Evolutionary conservation across 2,888 invertebrate species (phyloP).

Genomic region (Agrochola circellaris): DNA sequence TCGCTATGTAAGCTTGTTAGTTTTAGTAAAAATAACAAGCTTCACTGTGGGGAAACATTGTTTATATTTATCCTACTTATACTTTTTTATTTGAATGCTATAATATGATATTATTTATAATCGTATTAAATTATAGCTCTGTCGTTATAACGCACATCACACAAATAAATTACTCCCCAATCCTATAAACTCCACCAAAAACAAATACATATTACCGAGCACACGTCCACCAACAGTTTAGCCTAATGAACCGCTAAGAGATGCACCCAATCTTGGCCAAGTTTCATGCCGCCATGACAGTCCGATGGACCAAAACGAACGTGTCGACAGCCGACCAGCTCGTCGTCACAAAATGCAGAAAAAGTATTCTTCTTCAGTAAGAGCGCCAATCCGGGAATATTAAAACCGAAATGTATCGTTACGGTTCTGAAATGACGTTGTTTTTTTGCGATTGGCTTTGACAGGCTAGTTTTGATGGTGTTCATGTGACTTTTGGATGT

Average conservation of each 20-base stretch:
- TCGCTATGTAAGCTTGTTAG: too few species aligned
- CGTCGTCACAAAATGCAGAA: slow-evolving; percentile 60
- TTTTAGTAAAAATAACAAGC: too few species aligned
- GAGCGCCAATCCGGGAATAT: slow-evolving; percentile 50
- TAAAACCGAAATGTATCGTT: slow-evolving; percentile 31
- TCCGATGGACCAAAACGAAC: slow-evolving; percentile 64
- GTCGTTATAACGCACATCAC: not conserved
- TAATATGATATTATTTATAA: not conserved
- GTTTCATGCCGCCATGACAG: slow-evolving; percentile 54
- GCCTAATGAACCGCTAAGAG: slow-evolving; percentile 64
- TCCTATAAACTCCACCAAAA: slow-evolving; percentile 18
- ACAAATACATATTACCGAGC: not conserved
- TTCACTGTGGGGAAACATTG: not conserved
- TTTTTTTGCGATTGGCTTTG: slow-evolving; percentile 9
- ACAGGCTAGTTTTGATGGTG: not conserved
- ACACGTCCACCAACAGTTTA: slow-evolving; percentile 23
- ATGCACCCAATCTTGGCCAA: slow-evolving; percentile 49
- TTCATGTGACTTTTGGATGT: too few species aligned
- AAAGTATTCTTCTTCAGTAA: slow-evolving; percentile 53
- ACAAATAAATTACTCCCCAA: not conserved
- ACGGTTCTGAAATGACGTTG: slow-evolving; percentile 9
- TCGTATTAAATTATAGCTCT: not conserved
- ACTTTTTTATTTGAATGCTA: not conserved
- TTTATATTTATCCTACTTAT: not conserved
- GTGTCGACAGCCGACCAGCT: slow-evolving; percentile 56